Evolutionary conservation across 2,797 vertebrate genomes (phyloP), one percentile per base, ranked within the genome.

Genomic region (Danio tinwini): DNA sequence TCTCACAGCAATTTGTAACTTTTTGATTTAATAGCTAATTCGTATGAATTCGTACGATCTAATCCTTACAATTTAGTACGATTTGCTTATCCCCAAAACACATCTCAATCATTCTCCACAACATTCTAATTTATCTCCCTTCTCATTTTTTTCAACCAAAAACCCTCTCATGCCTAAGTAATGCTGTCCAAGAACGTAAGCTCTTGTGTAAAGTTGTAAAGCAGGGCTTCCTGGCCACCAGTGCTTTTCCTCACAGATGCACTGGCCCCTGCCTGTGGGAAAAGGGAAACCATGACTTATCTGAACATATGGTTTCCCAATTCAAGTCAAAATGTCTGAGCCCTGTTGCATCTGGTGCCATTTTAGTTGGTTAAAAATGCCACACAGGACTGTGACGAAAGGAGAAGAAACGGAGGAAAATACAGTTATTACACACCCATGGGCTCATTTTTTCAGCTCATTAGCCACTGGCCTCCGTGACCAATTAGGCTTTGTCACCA

Each of bases 331-430:
- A 94, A 93, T 96, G 95, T 95, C 94, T 95, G 93, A 93, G 92
- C 93, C 94, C 95, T 95, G 94, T 96, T 96, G 95, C 95, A 95
- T 95, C 95, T 95, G 93, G 95, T 95, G 95, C 95, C 94, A 93
- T 96, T 95, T 95, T 94, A 94, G 94, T 94, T 93, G 92, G 94
- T 95, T 94, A 93, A 94, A 86, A 95, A 97, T 96, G 93, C 95
- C 95, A 98, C 96, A 98, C 96, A 97, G 95, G 94, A 94, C 95
- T 98, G 96, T 97, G 95, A 98, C 96, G 93, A 97, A 98, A 96
- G 95, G 93, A 89, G 84, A 94, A 95, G 94, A 95, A 96, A 94
- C 83, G 88, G 92, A 95, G 95, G 93, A 96, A 96, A 97, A 97
- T 97, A 96, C 96, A 97, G 95, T 96, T 96, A 97, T 97, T 97